Evolutionary conservation across 1,140 invertebrate species (phyloP).

Genomic region (Pristionchus pacificus): DNA sequence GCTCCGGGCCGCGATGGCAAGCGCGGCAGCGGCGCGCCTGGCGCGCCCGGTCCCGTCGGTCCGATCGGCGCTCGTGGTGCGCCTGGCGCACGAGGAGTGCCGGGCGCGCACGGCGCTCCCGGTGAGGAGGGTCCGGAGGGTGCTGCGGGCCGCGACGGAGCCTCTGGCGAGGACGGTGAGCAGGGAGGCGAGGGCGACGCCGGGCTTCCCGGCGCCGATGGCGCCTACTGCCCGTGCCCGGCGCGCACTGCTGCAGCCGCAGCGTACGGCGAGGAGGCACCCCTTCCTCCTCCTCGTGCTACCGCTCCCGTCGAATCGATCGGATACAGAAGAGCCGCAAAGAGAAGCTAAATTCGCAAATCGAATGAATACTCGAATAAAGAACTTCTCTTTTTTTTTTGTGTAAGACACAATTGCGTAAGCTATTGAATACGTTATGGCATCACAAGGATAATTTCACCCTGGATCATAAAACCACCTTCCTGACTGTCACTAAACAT

Average conservation of each 20-base stretch:
- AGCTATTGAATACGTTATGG: too few relatives aligned
- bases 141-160: conserved; percentile 17
- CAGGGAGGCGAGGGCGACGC: conserved; percentile 16
- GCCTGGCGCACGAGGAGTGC: background rate
- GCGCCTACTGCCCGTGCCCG: conserved; percentile 52
- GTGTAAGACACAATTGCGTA: too few relatives aligned
- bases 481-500: too few relatives aligned
- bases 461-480: too few relatives aligned
- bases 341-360: too few relatives aligned
- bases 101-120: conserved; percentile 3
- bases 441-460: too few relatives aligned
- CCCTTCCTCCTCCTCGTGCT: too few relatives aligned
- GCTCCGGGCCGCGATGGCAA: conserved; percentile 20
- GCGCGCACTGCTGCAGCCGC: conserved; percentile 26
- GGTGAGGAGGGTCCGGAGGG: conserved; percentile 11
- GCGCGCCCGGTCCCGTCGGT: conserved; percentile 17
- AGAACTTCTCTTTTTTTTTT: too few relatives aligned
- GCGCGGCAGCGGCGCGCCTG: conserved; percentile 16
- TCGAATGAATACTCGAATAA: too few relatives aligned
- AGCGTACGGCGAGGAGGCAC: background rate
- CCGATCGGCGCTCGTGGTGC: conserved; percentile 5
- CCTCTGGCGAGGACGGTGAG: conserved; percentile 14
- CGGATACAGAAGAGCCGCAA: background rate
- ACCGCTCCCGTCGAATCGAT: background rate
- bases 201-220: conserved; percentile 32